phyloP scores from a whole-genome alignment of 2,797 vertebrate species.

The Meriones psammophilus region DNA sequence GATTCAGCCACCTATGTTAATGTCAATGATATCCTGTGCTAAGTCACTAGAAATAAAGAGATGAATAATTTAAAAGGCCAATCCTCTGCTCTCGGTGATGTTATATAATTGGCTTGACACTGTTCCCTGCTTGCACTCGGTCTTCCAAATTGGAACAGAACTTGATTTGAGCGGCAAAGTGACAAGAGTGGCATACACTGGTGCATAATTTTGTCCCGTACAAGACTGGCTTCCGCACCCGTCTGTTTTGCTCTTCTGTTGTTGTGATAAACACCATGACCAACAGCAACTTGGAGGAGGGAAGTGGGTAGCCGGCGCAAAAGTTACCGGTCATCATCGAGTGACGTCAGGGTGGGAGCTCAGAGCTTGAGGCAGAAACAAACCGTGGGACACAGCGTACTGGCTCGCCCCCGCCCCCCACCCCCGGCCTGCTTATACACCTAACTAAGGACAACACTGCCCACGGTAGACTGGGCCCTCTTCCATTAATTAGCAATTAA shows the following conservation, averaged over 20 bases:
- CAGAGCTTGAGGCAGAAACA: not conserved
- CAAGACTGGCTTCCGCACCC: not conserved
- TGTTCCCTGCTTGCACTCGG: not conserved
- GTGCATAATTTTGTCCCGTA: not conserved
- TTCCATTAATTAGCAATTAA: not conserved
- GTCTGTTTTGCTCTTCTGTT: not conserved
- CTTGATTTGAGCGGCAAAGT: not conserved
- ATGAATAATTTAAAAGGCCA: conserved; percentile 10
- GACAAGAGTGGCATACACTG: not conserved
- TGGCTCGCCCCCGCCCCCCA: not conserved
- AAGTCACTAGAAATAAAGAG: not conserved
- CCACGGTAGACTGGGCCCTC: not conserved
- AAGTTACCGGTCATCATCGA: not conserved
- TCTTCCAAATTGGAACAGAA: conserved; percentile 2
- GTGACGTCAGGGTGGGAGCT: not conserved
- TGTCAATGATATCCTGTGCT: not conserved
- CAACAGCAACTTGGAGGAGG: no score
- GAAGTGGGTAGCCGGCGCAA: not conserved
- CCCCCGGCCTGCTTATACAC: not conserved
- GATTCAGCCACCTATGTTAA: not conserved
- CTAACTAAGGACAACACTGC: not conserved
- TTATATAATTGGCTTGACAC: conserved; percentile 14
- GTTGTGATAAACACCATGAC: not conserved
- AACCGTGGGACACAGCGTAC: not conserved
- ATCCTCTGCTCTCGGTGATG: not conserved